Conservation (phyloP, 1,140 invertebrate genomes). For the Diprion similis region DNA sequence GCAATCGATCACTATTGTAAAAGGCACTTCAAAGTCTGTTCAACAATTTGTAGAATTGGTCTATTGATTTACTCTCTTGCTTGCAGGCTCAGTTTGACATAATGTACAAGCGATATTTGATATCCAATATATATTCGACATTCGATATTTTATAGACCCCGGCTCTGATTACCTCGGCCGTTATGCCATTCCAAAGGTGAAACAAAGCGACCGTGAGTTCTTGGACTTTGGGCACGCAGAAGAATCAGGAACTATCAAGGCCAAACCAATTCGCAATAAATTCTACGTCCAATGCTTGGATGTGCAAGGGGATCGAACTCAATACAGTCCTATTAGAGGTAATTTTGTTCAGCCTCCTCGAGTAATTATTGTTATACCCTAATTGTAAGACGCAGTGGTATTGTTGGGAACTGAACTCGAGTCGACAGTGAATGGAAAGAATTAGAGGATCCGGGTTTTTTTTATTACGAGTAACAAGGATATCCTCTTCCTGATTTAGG, state of each 20-base stretch:
- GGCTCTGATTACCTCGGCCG: neutral
- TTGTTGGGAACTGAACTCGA: no score
- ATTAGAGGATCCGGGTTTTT: neutral
- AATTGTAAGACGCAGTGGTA: no score
- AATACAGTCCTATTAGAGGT: neutral
- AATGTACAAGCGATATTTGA: neutral
- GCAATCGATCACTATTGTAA: neutral
- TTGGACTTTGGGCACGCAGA: no score
- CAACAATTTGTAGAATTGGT: neutral
- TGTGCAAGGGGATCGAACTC: no score
- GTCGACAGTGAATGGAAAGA: neutral
- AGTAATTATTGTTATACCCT: neutral
- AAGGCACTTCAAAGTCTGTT: neutral
- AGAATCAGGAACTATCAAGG: no score
- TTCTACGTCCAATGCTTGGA: no score
- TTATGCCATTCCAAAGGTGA: neutral
- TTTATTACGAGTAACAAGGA: conserved; percentile 1
- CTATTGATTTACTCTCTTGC: neutral
- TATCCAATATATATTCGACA: neutral
- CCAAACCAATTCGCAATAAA: no score
- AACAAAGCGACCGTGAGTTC: no score
- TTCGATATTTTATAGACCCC: neutral
- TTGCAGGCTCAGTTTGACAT: neutral
- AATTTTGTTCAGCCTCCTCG: neutral
- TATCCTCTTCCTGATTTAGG: conserved; percentile 17